Evolutionary conservation across 1,140 invertebrate genomes (phyloP).

Genomic region (Teleogryllus occipitalis): DNA sequence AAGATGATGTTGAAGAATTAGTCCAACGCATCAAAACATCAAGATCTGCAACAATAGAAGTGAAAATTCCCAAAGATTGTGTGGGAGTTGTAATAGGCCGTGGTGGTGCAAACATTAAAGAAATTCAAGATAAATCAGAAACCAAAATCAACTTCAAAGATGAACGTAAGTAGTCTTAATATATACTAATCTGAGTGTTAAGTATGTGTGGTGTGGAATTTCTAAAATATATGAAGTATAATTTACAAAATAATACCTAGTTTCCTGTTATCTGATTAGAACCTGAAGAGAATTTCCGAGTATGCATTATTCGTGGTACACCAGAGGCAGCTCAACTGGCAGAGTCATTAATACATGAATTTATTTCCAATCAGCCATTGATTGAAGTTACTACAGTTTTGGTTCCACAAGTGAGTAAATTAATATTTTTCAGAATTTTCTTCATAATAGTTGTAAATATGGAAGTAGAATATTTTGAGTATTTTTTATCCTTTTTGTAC

Average conservation of each 20-base stretch:
- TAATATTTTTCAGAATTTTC: too few species aligned
- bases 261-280: neutral
- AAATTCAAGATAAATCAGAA: slow-evolving; percentile 59
- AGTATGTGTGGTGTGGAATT: neutral
- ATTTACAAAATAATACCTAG: neutral
- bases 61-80: slow-evolving; percentile 40
- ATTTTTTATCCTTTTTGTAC: too few species aligned
- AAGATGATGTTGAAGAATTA: slow-evolving; percentile 20
- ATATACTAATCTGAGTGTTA: neutral
- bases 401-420: slow-evolving; percentile 42
- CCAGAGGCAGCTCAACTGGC: slow-evolving; percentile 54
- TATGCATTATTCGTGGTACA: slow-evolving; percentile 57
- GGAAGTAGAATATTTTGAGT: too few species aligned
- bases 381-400: slow-evolving; percentile 53
- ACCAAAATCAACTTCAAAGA: slow-evolving; percentile 56
- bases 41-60: slow-evolving; percentile 48
- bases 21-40: slow-evolving; percentile 26
- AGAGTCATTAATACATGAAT: slow-evolving; percentile 58
- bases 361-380: slow-evolving; percentile 56
- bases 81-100: slow-evolving; percentile 50
- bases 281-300: slow-evolving; percentile 37
- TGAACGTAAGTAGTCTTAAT: slow-evolving; percentile 13
- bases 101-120: slow-evolving; percentile 55
- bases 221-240: neutral
- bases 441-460: too few species aligned